Percentiles rank a stretch among this genome's conserved stretches.
These are phyloP conservation scores for Lagopus muta DNA, from an alignment of 2,113 vertebrate species.

Conservation along the genomic window DNA sequence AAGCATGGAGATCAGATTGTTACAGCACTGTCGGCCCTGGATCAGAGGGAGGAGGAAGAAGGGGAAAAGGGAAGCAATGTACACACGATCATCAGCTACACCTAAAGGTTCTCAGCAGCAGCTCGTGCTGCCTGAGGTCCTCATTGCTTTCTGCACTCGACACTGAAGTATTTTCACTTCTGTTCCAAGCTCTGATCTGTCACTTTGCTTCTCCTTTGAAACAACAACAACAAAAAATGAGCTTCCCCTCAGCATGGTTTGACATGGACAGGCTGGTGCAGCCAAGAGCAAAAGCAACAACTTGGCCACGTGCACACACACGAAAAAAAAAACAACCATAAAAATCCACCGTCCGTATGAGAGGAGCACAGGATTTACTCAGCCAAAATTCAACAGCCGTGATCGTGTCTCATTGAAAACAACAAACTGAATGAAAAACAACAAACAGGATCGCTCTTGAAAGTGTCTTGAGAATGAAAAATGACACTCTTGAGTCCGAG, in stretches of 20 bases:
- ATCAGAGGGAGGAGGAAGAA: background rate
- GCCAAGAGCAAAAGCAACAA: background rate
- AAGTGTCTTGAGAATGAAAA: background rate
- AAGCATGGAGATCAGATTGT: background rate
- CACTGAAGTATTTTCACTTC: background rate
- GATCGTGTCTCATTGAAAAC: background rate
- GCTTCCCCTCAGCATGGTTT: background rate
- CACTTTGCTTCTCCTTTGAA: background rate
- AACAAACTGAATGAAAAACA: background rate
- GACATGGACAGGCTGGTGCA: rapidly evolving
- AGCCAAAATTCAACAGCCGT: background rate
- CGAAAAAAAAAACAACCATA: background rate
- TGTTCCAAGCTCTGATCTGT: background rate
- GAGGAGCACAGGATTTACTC: background rate
- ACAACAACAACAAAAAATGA: background rate
- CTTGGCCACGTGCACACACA: background rate
- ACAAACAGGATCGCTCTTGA: background rate
- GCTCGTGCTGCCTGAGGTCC: background rate
- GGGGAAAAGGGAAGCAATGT: background rate
- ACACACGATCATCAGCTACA: rapidly evolving
- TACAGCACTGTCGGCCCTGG: background rate
- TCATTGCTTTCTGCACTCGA: background rate
- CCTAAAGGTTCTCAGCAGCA: background rate
- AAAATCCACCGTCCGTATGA: rapidly evolving
- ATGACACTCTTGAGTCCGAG: background rate